Percentiles rank a stretch among this genome's conserved stretches.
Conservation (phyloP, 2,797 vertebrate species). For the Acropternis orthonyx region DNA sequence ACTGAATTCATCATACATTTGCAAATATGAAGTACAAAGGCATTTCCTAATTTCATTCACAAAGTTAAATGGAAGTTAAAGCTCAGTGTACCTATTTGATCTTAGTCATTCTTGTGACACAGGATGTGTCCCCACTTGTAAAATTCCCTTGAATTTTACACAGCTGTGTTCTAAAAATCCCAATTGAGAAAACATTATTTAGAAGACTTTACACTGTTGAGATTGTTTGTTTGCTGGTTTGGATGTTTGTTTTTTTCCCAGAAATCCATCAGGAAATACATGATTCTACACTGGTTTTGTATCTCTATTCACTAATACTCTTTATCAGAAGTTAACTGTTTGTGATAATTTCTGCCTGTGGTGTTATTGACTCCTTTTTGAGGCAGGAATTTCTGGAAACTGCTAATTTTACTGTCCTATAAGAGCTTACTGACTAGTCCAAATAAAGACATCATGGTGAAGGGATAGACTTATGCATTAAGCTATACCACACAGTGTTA, state of each 20-base stretch:
- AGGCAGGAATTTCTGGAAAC: neutral
- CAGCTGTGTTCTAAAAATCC: neutral
- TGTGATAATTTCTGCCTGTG: neutral
- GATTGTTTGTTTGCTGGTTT: neutral
- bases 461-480: neutral
- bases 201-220: neutral
- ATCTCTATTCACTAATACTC: neutral
- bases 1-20: neutral
- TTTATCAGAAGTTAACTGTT: neutral
- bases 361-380: neutral
- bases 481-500: neutral
- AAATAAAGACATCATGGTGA: neutral
- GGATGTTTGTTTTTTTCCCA: neutral
- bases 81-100: neutral
- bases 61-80: neutral
- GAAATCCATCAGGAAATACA: neutral
- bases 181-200: neutral
- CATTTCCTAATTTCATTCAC: neutral
- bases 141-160: neutral
- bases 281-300: neutral
- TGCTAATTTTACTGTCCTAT: neutral
- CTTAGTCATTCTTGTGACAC: neutral
- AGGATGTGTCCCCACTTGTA: neutral
- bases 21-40: neutral
- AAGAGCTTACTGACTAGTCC: neutral